Base-by-base conservation (phyloP, 2,113 vertebrate genomes). In the Australoheros scitulus region DNA sequence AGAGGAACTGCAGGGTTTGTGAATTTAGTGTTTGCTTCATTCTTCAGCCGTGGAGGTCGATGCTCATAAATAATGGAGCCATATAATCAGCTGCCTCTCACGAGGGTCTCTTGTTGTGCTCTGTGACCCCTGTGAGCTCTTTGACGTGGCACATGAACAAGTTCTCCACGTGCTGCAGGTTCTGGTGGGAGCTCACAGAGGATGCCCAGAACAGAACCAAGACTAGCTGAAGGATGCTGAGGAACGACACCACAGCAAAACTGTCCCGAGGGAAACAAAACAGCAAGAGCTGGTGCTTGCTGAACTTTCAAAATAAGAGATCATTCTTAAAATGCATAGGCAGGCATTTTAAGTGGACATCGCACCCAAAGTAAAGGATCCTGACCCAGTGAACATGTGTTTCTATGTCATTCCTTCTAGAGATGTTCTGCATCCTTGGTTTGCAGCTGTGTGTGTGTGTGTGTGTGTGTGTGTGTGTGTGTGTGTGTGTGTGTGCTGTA, bases 381-480 rank as follows among this genome's bases (percentile, higher is more conserved):
- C 47, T 6, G 47, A 50, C 47, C 6, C 47, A 18, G 5, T 50
- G 14, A 29, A 18, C 14, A 2, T 15, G 14, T 47, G 43, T 15
- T 47, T 47, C 5, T 50, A 5, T 50, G 7, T 50, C 47, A 15
- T 50, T 17, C 10, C 7, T 50, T 18, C 13, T 7, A 36, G 29
- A 61, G 32, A 36, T 61, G 57, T 38, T 38, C 9, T 38, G 38
- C 38, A 38, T 38, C 9, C 38, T 36, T 11, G 60, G 10, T 61
- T 11, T 63, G 32, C 3, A 63, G 32, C 32, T n/a, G 0, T n/a
- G 60, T 3, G 8, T 0, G 0, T 1, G 3, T 0, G 1, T 2
- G 1, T 7, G 22, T 2, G 2, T 0, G 0, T 0, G 5, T 0
- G 1, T 0, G 0, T 9, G 13, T 2, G 11, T 26, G n/a, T n/a